Evolutionary conservation across 2,113 vertebrate species (phyloP).

Genomic region (Corythaixoides concolor): DNA sequence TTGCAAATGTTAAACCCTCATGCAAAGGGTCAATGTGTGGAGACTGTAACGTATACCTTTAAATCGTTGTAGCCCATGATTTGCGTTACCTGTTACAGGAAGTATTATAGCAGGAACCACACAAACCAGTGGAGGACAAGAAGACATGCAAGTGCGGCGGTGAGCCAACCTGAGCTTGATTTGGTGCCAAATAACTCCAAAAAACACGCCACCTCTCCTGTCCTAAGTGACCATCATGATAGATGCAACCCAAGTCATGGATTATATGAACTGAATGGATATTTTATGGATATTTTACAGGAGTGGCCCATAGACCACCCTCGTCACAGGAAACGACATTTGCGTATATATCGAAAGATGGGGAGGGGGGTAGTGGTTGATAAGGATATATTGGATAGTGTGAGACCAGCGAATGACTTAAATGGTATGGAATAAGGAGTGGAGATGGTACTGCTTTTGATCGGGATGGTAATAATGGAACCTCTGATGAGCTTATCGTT

Average conservation of each 20-base stretch:
- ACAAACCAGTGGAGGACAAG: background rate
- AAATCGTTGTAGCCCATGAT: background rate
- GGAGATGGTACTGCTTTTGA: background rate
- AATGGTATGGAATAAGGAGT: background rate
- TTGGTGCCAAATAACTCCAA: background rate
- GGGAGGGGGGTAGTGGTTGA: background rate
- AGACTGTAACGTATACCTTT: background rate
- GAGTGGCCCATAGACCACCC: background rate
- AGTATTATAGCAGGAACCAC: background rate
- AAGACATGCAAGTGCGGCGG: background rate
- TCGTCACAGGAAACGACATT: background rate
- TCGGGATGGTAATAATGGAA: background rate
- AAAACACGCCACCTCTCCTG: background rate
- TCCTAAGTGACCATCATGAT: background rate
- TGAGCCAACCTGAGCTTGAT: background rate
- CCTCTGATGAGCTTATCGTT: background rate
- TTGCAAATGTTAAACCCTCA: background rate
- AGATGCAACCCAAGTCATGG: background rate
- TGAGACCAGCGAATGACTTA: background rate
- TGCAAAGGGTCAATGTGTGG: background rate
- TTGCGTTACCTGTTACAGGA: background rate
- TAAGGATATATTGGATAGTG: too few relatives aligned
- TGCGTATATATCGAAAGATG: background rate
- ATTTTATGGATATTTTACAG: background rate
- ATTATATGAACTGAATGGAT: background rate